Evolutionary conservation across 2,797 vertebrate genomes (phyloP), one percentile per base, ranked within the genome.

Genomic region (Gadopsis marmoratus): DNA sequence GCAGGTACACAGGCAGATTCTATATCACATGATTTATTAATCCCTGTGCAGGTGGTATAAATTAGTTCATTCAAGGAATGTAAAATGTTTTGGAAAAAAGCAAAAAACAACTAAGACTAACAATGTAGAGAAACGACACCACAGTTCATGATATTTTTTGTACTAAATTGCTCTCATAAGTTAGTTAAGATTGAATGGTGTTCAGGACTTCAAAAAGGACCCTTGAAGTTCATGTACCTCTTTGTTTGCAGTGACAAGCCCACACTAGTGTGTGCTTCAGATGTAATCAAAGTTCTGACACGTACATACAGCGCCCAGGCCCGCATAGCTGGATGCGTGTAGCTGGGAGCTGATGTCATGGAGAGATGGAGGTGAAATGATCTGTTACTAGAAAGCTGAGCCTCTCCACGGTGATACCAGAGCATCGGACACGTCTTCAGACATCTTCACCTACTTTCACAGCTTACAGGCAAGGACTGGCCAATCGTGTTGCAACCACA

Each of bases 291-390:
- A 85, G 53, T 60, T 60, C 63, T 47, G 76, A 90, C 87, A 88
- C n/a, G 87, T 91, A 84, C 53, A n/a, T 60, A 78, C 81, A 59
- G 78, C 53, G 7, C 76, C 72, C 55, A 3, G 54, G 82, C 79
- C 86, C 87, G 64, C 80, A 82, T 62, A 74, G 86, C 79, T 70
- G 88, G 73, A 68, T 78, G 84, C 23, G 39, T 88, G 89, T 67
- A 83, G 90, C 90, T 85, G 77, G 82, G 79, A 75, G 75, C 82
- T 91, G 91, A 95, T 93, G 86, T 89, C 82, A 93, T 37, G 86
- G 89, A 86, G 74, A 87, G 93, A 95, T 94, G 83, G 76, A 87
- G 86, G 70, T 91, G 83, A 93, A 93, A 89, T 89, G 82, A 89
- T 76, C 68, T 72, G 84, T 91, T 82, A 48, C 79, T 63, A 55